Evolutionary conservation across 2,113 vertebrate genomes (phyloP).

Genomic region (Columbina picui): DNA sequence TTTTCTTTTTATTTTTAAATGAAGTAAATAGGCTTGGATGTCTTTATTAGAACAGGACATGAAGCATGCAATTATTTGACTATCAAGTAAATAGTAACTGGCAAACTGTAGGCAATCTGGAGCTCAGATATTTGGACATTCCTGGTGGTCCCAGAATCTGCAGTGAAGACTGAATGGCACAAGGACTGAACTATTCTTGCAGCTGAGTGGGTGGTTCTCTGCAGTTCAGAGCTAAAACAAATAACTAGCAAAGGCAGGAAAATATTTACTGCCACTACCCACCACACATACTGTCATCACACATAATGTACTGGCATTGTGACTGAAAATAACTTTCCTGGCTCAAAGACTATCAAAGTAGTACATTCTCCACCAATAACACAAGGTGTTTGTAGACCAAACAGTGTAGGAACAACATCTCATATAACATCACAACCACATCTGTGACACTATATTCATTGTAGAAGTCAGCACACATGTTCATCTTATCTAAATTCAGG

Average conservation of each 20-base stretch:
- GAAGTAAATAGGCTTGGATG: not conserved
- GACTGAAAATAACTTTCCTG: slow-evolving; percentile 41
- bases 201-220: slow-evolving; percentile 59
- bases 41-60: slow-evolving; percentile 3
- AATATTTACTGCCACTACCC: slow-evolving; percentile 62
- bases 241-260: slow-evolving; percentile 50
- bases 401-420: not conserved
- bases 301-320: slow-evolving; percentile 31
- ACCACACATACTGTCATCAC: slow-evolving; percentile 23
- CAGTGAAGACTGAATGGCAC: not conserved
- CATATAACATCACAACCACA: not conserved
- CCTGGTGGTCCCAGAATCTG: not conserved
- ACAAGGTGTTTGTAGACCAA: not conserved
- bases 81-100: slow-evolving; percentile 18
- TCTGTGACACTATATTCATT: not conserved
- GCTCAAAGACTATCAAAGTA: slow-evolving; percentile 1
- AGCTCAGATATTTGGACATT: slow-evolving; percentile 24
- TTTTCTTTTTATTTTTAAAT: not conserved
- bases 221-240: slow-evolving; percentile 38
- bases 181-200: slow-evolving; percentile 33
- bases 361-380: not conserved
- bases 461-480: not conserved
- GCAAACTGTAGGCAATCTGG: slow-evolving; percentile 24
- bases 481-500: not conserved
- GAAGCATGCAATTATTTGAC: slow-evolving; percentile 3